phyloP scores from a whole-genome alignment of 2,888 invertebrate species.

The Drosophila picticornis region DNA sequence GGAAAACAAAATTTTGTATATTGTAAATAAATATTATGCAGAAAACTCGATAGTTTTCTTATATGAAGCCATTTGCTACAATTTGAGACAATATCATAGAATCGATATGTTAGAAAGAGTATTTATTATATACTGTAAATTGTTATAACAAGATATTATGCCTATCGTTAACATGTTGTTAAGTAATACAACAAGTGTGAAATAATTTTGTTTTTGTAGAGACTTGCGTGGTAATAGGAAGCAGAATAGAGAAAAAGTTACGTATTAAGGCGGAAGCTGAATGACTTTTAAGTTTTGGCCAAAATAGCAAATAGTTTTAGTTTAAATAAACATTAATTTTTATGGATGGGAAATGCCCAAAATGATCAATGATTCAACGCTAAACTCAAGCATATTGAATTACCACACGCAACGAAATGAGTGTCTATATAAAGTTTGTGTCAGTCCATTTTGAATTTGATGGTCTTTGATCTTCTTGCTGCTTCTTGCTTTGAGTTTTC shows the following conservation, averaged over 20 bases:
- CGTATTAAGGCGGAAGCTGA: constrained; percentile 36
- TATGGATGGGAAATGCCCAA: constrained; percentile 58
- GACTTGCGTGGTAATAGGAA: not conserved
- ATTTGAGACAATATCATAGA: not conserved
- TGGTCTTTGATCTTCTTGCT: constrained; percentile 62
- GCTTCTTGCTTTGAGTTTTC: constrained; percentile 2
- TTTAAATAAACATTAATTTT: constrained; percentile 34
- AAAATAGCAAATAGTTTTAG: constrained; percentile 5
- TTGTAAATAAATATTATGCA: not conserved
- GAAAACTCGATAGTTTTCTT: not conserved
- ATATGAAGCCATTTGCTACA: not conserved
- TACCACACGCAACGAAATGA: constrained; percentile 36
- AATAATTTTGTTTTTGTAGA: not conserved
- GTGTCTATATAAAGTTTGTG: constrained; percentile 13
- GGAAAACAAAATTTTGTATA: not conserved
- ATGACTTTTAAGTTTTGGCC: constrained; percentile 30
- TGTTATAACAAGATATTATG: not conserved
- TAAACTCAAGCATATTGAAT: constrained; percentile 58
- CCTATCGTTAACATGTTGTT: constrained; percentile 6
- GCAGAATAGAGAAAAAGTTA: not conserved
- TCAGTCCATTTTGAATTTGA: constrained; percentile 31
- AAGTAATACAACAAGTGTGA: constrained; percentile 27
- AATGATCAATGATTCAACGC: constrained; percentile 54
- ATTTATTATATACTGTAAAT: not conserved
- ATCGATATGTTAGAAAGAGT: not conserved